Evolutionary conservation across 2,113 vertebrate genomes (phyloP), one percentile per base, ranked within the genome.

Genomic region (Sinocyclocheilus maitianheensis): DNA sequence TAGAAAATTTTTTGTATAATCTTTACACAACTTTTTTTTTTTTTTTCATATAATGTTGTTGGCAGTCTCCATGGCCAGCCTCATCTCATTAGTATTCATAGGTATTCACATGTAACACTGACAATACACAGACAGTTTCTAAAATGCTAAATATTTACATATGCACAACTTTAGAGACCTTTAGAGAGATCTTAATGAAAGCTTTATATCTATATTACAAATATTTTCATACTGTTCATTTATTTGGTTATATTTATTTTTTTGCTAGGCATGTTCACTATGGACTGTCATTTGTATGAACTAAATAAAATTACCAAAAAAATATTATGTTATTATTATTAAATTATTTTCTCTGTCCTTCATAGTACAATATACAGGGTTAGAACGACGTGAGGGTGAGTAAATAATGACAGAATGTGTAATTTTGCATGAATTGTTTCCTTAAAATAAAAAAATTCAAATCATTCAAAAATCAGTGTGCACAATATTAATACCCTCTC

Each of bases 401-500:
- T 55, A 12, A 48, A 48, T 48, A 55, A 60, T 20, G 58, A 2
- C 58, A 13, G 20, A 60, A 60, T 60, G 2, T 60, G 20, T 60
- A 7, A 60, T 60, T 22, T 60, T 22, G 18, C 13, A 10, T 62
- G 22, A 62, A n/a, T 9, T 16, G 14, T 55, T 20, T 20, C 53
- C 53, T 18, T 55, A 7, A 18, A 55, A 8, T 30, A 53, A 18
- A 16, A 26, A 2, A 14, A 14, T 4, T 7, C 5, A 46, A 13
- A 48, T 77, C 14, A 77, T 85, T 55, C 58, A 62, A 71, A 76
- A 53, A 67, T 77, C 34, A 48, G 26, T 14, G 22, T 62, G 24
- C 22, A 65, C 86, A 24, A 43, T 26, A 63, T 69, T n/a, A 67
- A 24, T 65, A 30, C 72, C 22, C 11, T 71, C 18, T 89, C 5